Base-by-base conservation (phyloP, 2,888 invertebrate species). In the Orthosia gracilis region DNA sequence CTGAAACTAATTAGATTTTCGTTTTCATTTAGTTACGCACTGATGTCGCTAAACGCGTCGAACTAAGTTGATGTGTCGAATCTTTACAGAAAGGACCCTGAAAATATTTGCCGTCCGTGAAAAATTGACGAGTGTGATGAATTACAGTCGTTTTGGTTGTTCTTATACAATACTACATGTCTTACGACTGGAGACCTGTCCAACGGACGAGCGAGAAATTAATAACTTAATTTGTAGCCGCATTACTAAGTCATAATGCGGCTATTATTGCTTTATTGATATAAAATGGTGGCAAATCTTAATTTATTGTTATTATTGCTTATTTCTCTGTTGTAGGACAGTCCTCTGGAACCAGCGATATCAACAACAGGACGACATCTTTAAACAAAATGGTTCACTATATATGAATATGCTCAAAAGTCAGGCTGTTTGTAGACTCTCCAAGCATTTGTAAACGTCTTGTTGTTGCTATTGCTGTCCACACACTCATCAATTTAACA, bases 401-500 rank as follows among this genome's bases (percentile, higher is more conserved):
- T n/a, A n/a, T n/a, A n/a, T 45, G 31, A 1, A 7, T 11, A n/a
- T 23, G 50, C 47, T 78, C 0, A 23, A 18, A n/a, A 0, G 49
- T 11, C 26, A 59, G 47, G 15, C 5, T 62, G 1, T 68, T 59
- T 31, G 11, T 54, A 40, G 50, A 54, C 12, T n/a, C 13, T 45
- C n/a, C 2, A 26, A 45, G 2, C 15, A 45, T 45, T 45, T 15
- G 5, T 18, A 50, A 54, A 63, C 49, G 7, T 73, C 49, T 21
- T 31, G 21, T 55, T 18, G n/a, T 73, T 55, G 54, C 17, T 17
- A 61, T 47, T 1, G 18, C 45, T 9, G 47, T 45, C 40, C 49
- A 47, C 62, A 76, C 83, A 85, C 76, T 76, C 62, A 17, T 74
- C 76, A 78, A 83, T 76, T 84, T 57, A 80, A 75, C 54, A 86